Base-by-base conservation (phyloP, 2,797 vertebrate genomes). In the Melanotaenia boesemani region DNA sequence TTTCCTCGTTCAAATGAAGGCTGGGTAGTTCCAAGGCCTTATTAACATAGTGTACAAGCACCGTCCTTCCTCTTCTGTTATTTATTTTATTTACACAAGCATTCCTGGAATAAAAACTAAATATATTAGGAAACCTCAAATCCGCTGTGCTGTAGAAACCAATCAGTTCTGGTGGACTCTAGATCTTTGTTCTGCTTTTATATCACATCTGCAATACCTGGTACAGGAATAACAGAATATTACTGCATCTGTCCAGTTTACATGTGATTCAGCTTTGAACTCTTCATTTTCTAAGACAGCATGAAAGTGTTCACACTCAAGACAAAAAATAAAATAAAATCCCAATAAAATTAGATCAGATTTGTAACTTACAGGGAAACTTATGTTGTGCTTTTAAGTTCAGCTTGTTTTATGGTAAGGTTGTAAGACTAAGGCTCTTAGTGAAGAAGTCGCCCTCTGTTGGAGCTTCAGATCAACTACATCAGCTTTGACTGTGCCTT, bases 1-100 rank as follows among this genome's bases (percentile, higher is more conserved):
- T 70, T 20, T 12, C 15, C 36, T 76, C 61, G 57, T 61, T 67
- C 48, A 63, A 12, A 54, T 5, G 28, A 61, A 58, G n/a, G 4
- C 70, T 72, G 39, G 26, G 20, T 0, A 46, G 22, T 6, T 61
- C 15, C 0, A 39, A 71, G 50, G 36, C 78, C 62, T 7, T 24
- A 20, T 74, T 0, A 26, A 48, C 66, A 37, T 32, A 9, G 15
- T 63, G 20, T 64, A 6, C 22, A 62, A 54, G 67, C 6, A 54
- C n/a, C 26, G 3, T 52, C 65, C 16, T 62, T 22, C 52, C 26
- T 36, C 11, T 28, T 1, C 34, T 22, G 1, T 11, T 28, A 1
- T 34, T 55, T 24, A 28, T 2, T 44, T 44, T 1, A 44, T 44
- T 5, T 5, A 44, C 15, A 20, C 26, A 30, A 52, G 36, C 30